A percentile compares a stretch with the other conserved stretches of the same genome.
Evolutionary conservation across 2,888 invertebrate genomes (phyloP).

Genomic region (Drosophila birchii): DNA sequence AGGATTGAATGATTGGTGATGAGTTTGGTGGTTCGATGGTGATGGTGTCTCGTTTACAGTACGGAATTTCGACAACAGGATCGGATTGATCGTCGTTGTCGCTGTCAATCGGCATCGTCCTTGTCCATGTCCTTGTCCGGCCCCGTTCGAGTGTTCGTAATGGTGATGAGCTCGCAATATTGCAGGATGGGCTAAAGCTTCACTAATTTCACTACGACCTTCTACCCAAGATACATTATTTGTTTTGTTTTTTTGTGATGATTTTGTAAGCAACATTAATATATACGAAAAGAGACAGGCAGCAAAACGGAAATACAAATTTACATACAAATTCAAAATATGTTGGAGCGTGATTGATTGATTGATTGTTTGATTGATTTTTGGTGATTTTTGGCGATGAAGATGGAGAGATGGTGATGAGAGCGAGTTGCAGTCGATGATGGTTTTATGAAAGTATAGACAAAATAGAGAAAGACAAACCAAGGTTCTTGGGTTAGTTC

Average conservation of each 20-base stretch:
- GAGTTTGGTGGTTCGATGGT: no score
- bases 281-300: conserved; percentile 34
- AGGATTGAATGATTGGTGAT: conserved; percentile 28
- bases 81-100: conserved; percentile 26
- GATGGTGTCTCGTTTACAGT: conserved; percentile 23
- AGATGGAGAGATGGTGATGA: conserved; percentile 52
- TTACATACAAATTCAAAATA: conserved; percentile 51
- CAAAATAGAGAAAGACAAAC: conserved; percentile 36
- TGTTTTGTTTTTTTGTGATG: no score
- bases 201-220: conserved; percentile 85
- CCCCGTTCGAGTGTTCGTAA: conserved; percentile 57
- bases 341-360: conserved; percentile 46
- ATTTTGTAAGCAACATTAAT: conserved; percentile 11
- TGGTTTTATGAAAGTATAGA: conserved; percentile 36
- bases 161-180: conserved; percentile 82
- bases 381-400: conserved; percentile 31
- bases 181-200: conserved; percentile 84
- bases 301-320: conserved; percentile 57
- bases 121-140: conserved; percentile 57
- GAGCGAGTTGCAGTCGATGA: conserved; percentile 39
- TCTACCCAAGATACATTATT: conserved; percentile 67
- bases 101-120: conserved; percentile 50
- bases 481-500: conserved; percentile 32
- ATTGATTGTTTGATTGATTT: conserved; percentile 24
- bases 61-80: conserved; percentile 28